A percentile compares a stretch with the other conserved stretches of the same genome.
These are phyloP conservation scores for Sandelia bainsii DNA, from an alignment of 2,797 vertebrate genomes.

Conservation along the genomic window DNA sequence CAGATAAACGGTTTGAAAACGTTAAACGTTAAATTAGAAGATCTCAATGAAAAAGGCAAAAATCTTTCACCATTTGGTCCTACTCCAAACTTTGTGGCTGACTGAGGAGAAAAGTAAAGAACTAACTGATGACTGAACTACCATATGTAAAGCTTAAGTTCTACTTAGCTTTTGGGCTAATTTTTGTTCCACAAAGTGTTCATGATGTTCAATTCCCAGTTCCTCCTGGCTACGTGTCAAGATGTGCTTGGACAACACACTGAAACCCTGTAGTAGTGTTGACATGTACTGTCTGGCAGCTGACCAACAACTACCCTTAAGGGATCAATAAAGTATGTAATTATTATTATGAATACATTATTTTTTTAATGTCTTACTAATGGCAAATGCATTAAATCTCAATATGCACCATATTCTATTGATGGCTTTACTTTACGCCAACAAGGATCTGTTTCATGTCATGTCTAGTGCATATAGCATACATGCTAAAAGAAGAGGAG, in stretches of 20 bases:
- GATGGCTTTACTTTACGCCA: neutral
- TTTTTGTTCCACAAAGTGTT: slow-evolving; percentile 6
- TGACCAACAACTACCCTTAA: too few species aligned
- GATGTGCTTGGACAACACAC: too few species aligned
- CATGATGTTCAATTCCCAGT: neutral
- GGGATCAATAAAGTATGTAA: too few species aligned
- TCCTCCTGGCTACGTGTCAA: too few species aligned
- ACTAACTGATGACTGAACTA: slow-evolving; percentile 21
- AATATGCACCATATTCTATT: neutral
- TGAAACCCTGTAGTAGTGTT: too few species aligned
- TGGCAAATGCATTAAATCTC: slow-evolving; percentile 2
- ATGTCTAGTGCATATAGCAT: neutral
- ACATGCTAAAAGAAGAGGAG: neutral
- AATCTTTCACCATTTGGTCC: slow-evolving; percentile 27
- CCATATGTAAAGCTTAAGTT: slow-evolving; percentile 10
- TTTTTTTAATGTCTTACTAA: neutral
- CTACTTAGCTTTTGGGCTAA: neutral
- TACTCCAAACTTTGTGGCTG: slow-evolving; percentile 14
- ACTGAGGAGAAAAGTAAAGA: slow-evolving; percentile 26
- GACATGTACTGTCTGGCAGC: too few species aligned
- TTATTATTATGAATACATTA: too few species aligned
- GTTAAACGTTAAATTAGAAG: slow-evolving; percentile 37
- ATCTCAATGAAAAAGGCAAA: slow-evolving; percentile 11
- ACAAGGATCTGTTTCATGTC: too few species aligned
- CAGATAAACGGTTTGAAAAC: slow-evolving; percentile 41